Conservation (phyloP, 2,113 vertebrate genomes). For the Raja brachyura region DNA sequence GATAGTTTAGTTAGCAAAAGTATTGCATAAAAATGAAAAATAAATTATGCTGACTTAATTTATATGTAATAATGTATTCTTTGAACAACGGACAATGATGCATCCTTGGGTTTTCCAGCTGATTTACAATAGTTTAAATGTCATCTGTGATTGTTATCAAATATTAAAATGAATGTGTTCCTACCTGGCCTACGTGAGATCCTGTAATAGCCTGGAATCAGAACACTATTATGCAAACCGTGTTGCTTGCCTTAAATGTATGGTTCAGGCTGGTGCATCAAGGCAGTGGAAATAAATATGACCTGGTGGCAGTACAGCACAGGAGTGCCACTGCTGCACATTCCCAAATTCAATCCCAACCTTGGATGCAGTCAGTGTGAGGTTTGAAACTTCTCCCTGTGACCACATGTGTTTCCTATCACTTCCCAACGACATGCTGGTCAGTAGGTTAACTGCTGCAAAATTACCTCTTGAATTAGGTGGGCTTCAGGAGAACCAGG, state of each 20-base stretch:
- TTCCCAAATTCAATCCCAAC: too few relatives aligned
- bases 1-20: not conserved
- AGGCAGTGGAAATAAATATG: not conserved
- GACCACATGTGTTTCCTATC: too few relatives aligned
- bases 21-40: not conserved
- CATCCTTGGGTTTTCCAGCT: not conserved
- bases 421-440: too few relatives aligned
- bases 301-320: not conserved
- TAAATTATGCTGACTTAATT: not conserved
- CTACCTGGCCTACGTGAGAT: not conserved
- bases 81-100: not conserved
- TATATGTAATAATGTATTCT: not conserved
- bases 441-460: too few relatives aligned
- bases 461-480: too few relatives aligned
- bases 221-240: not conserved
- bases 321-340: too few relatives aligned
- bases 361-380: too few relatives aligned
- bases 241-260: not conserved
- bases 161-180: not conserved
- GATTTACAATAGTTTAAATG: not conserved
- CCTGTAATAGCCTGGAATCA: not conserved
- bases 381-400: too few relatives aligned
- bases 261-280: not conserved
- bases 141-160: not conserved
- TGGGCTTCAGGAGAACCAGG: too few relatives aligned